Base-by-base conservation (phyloP, 23 tunicate species). In the Halocynthia aurantium region DNA sequence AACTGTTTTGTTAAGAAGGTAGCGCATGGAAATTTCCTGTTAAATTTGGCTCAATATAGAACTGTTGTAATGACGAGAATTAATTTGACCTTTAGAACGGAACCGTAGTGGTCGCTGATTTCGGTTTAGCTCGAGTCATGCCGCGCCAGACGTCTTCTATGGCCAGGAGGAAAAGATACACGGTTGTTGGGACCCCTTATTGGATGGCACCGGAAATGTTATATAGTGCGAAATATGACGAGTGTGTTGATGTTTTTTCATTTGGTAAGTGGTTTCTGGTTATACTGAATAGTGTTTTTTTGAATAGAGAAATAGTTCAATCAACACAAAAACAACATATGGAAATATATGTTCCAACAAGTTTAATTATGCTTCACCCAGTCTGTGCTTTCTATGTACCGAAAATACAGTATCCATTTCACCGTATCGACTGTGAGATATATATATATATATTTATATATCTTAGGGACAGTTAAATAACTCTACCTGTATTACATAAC, bases 201-300 rank as follows among this genome's bases (percentile, higher is more conserved):
- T 94, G 98, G 98, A 94, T 94, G 98, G 98, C 98, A 6, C 98
- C 98, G 8, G 98, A 94, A 60, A 88, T 94, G 95, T 11, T 88
- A 50, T 40, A 54, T 57, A 70, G 78, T 31, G 68, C 61, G 6
- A 62, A 61, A 12, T 94, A 94, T 77, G 86, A 85, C 54, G 95
- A 94, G 76, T 75, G 84, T 62, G 93, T 94, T 12, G 98, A 94
- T 81, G 72, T 94, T 8, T 94, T 94, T 70, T 85, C 98, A 20
- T 88, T 88, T 66, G 95, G 98, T 94, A 58, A 53, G 90, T 66
- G 50, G 50, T 4, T 31, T 31, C 44, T 31, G 44, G 44, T 31
- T 31, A 4, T 31, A 0, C 44, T 31, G 44, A 0, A 31, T 31
- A 31, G 44, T 31, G 44, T 31, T 31, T 31, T 31, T 31, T 31